Base-by-base conservation (phyloP, 2,888 invertebrate genomes). In the Amphiduros pacificus region DNA sequence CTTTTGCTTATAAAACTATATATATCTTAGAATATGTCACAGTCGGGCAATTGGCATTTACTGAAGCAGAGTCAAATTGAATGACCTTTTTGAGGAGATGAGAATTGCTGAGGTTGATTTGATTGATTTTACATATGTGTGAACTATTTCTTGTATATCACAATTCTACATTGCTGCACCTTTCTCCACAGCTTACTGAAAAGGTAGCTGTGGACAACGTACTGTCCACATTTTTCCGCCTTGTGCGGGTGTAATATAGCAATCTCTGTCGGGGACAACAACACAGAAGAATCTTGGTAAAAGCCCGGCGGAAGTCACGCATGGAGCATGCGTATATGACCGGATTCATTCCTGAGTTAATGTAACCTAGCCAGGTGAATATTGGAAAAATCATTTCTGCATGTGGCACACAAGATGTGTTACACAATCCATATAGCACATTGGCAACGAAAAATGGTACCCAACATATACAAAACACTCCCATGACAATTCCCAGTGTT, bases 261-360 rank as follows among this genome's bases (percentile, higher is more conserved):
- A 44, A 44, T 17, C 72, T 61, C 54, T 75, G 72, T 51, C 73
- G 73, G 26, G 77, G 77, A 65, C 77, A 79, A 57, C 77, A 77
- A 29, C 73, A 71, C 85, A 94, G 95, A 63, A 96, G 85, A 74
- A 96, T 92, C 78, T 94, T 88, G 61, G 92, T 89, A 83, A 96
- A 96, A 24, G 96, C 96, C 84, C 95, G 73, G 70, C 84, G 66
- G 82, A 97, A 97, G 84, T 97, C 97, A 77, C 93, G 87, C 85
- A 94, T 95, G 91, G 96, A 96, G 80, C 94, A 94, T n/a, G 96
- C 96, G 83, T 97, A 97, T 79, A 97, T 97, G 71, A 96, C 93
- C 0, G 96, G 96, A 67, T 82, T 82, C 68, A 82, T 78, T 17
- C 81, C 78, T n/a, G 82, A 82, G 65, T 82, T 82, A 24, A 80